Evolutionary conservation across 1,140 invertebrate species (phyloP).

Genomic region (Plutomurus gul): DNA sequence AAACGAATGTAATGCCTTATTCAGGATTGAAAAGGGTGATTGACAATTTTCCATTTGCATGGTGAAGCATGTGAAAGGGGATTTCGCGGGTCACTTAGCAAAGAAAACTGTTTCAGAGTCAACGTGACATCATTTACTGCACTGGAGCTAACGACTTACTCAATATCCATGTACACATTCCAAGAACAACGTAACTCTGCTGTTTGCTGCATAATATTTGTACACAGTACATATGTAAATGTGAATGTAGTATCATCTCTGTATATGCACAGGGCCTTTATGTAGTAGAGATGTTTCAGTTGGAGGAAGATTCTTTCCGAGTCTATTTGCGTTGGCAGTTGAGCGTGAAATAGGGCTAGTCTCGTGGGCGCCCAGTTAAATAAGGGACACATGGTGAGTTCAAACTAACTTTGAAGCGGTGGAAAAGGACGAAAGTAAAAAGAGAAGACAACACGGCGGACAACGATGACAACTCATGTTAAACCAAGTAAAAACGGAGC

Average conservation of each 20-base stretch:
- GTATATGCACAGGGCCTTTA: no score
- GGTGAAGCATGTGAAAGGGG: not conserved
- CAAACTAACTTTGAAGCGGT: not conserved
- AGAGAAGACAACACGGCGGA: not conserved
- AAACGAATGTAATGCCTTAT: no score
- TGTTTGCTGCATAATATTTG: not conserved
- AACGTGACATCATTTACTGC: no score
- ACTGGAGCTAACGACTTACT: no score
- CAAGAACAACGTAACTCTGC: no score
- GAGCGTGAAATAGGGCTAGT: constrained; percentile 53
- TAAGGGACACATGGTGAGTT: constrained; percentile 50
- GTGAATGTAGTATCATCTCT: no score
- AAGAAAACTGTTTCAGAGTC: no score
- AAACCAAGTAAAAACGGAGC: not conserved
- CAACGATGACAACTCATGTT: not conserved
- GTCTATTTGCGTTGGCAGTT: constrained; percentile 47
- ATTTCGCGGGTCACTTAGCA: constrained; percentile 35
- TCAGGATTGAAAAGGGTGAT: not conserved
- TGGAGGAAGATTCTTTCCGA: constrained; percentile 42
- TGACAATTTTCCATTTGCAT: not conserved
- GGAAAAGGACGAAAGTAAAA: not conserved
- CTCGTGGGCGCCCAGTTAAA: constrained; percentile 45
- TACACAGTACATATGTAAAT: not conserved
- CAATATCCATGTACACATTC: no score
- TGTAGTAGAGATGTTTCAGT: no score